Percentiles rank a stretch among this genome's conserved stretches.
Evolutionary conservation across 2,113 vertebrate genomes (phyloP).

Genomic region (Turdus rufiventris): DNA sequence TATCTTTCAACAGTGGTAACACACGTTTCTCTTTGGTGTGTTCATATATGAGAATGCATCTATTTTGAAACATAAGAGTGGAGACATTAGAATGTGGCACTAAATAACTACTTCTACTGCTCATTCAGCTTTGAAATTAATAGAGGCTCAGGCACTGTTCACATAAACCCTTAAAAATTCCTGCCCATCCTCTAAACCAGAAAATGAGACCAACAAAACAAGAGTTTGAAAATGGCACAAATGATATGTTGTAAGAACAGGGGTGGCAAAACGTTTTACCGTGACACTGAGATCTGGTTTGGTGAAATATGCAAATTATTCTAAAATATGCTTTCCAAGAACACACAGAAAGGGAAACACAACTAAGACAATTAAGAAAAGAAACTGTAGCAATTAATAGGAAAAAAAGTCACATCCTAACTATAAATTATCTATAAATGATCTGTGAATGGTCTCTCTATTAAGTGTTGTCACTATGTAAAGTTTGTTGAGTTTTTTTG

Average conservation of each 20-base stretch:
- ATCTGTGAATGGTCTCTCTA: background rate
- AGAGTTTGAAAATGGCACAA: background rate
- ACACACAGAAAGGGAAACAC: background rate
- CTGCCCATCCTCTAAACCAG: background rate
- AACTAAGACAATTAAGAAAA: background rate
- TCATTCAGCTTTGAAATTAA: background rate
- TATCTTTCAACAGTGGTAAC: background rate
- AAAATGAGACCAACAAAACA: background rate
- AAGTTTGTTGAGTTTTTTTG: background rate
- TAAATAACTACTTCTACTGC: background rate
- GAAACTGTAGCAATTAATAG: background rate
- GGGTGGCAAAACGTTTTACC: background rate
- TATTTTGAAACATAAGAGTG: background rate
- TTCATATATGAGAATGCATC: background rate
- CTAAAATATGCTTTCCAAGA: background rate
- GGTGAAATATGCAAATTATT: background rate
- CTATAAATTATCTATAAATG: background rate
- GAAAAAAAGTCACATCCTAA: background rate
- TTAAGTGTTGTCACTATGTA: background rate
- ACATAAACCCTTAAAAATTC: background rate
- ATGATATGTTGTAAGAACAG: accelerated
- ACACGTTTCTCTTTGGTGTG: background rate
- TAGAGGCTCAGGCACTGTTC: background rate
- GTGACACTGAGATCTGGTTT: background rate
- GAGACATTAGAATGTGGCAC: background rate